These are phyloP conservation scores for Lamprologus speciosus DNA, from an alignment of 2,113 vertebrate species.

Conservation along the genomic window DNA sequence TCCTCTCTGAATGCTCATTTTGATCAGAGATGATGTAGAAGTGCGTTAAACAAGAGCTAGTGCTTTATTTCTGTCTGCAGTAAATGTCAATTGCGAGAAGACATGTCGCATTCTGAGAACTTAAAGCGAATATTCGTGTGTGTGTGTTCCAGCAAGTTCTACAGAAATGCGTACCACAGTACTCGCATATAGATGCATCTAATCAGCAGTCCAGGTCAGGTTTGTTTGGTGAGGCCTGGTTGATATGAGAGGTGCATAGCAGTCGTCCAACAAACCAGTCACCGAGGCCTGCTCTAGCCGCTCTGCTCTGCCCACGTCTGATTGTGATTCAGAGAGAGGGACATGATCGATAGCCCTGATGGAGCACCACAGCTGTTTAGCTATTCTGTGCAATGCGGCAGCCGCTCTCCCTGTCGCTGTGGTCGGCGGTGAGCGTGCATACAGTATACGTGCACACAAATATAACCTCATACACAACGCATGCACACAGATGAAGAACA, in stretches of 20 bases:
- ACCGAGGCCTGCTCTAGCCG: constrained; percentile 27
- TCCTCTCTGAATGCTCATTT: background rate
- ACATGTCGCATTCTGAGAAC: background rate
- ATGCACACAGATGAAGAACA: background rate
- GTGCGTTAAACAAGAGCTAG: background rate
- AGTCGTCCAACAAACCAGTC: constrained; percentile 36
- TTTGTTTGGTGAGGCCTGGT: constrained; percentile 32
- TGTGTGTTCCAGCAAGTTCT: background rate
- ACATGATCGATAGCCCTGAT: constrained; percentile 68
- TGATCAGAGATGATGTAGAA: background rate
- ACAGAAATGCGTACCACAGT: background rate
- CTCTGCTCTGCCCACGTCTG: constrained; percentile 55
- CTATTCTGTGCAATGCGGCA: constrained; percentile 67
- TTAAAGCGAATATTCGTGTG: background rate
- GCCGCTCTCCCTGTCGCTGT: constrained; percentile 24
- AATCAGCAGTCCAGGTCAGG: constrained; percentile 44
- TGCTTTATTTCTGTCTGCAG: background rate
- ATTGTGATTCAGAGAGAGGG: constrained; percentile 63
- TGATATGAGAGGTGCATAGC: constrained; percentile 51
- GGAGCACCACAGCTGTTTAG: constrained; percentile 65
- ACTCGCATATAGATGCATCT: background rate
- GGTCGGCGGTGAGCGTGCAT: constrained; percentile 19
- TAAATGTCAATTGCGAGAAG: background rate
- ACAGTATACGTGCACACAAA: background rate
- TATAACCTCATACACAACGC: background rate